Conservation (phyloP, 2,797 vertebrate genomes). For the Phrynocephalus forsythii region DNA sequence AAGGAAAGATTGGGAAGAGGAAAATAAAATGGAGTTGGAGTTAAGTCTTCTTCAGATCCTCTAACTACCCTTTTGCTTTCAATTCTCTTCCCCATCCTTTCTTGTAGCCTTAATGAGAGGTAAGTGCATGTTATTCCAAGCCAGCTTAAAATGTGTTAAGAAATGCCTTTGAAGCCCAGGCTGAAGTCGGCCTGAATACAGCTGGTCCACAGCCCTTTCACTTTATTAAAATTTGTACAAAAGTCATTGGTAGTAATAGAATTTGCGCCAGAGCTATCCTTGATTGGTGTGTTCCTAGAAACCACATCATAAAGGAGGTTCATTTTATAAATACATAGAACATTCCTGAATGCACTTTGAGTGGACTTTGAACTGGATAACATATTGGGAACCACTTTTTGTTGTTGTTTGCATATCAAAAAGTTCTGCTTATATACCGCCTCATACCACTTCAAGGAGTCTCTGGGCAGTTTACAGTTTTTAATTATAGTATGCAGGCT, state of each 20-base stretch:
- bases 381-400: background rate
- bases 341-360: background rate
- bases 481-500: too few species aligned
- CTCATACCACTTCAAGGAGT: too few species aligned
- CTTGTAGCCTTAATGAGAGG: background rate
- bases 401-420: too few species aligned
- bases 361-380: background rate
- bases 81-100: background rate
- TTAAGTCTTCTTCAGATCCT: background rate
- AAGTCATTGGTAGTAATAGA: background rate
- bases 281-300: background rate
- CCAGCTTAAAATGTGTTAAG: conserved; percentile 83
- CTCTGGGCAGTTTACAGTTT: too few species aligned
- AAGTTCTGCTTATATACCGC: too few species aligned
- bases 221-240: background rate
- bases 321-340: background rate
- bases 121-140: conserved; percentile 74
- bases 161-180: conserved; percentile 77
- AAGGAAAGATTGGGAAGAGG: background rate
- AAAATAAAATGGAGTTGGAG: background rate
- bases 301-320: background rate
- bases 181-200: too few species aligned
- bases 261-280: background rate
- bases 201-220: background rate
- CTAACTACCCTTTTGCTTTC: background rate